Evolutionary conservation across 2,113 vertebrate genomes (phyloP), one percentile per base, ranked within the genome.

Genomic region (Melanocharis versteri): DNA sequence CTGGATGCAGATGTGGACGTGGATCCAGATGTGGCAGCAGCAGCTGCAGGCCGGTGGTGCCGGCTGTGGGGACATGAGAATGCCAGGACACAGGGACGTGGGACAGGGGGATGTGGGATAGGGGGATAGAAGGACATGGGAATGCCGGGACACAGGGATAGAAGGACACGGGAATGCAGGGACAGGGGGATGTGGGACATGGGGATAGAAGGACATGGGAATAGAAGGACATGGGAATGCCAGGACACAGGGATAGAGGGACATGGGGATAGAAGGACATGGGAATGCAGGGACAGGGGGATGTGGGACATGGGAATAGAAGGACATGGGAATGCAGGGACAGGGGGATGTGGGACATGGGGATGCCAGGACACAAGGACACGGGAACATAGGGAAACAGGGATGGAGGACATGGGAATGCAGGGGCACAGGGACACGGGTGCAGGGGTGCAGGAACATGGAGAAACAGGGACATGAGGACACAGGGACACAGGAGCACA

Each of bases 1-100:
- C 3, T 14, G 16, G 42, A 26, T 71, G 6, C 65, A 21, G 62
- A 7, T 64, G 35, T 53, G 33, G 54, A 0, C 6, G 0, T 4
- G 4, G 40, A 23, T 65, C 11, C 62, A 54, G 60, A 2, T 45
- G 65, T 44, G 9, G 33, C 3, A 35, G 3, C 11, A n/a, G 79
- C 40, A 23, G 65, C 9, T 66, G 58, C 79, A 21, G 45, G 39
- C 50, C 3, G 1, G 6, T 4, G 47, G n/a, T n/a, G 78, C 50
- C 1, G 0, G 47, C 56, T 14, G 33, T 12, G 40, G 56, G 60
- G 30, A 24, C 33, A 31, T 3, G 1, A 40, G 39, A 10, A 13
- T 13, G 14, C 24, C 4, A 24, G 44, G 11, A 33, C 11, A 24
- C 13, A 8, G 50, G 11, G 20, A 44, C 6, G 7, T 42, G 15